Base-by-base conservation (phyloP, 37 sponge, comb jelly and placozoan species). In the Oscarella lobularis region DNA sequence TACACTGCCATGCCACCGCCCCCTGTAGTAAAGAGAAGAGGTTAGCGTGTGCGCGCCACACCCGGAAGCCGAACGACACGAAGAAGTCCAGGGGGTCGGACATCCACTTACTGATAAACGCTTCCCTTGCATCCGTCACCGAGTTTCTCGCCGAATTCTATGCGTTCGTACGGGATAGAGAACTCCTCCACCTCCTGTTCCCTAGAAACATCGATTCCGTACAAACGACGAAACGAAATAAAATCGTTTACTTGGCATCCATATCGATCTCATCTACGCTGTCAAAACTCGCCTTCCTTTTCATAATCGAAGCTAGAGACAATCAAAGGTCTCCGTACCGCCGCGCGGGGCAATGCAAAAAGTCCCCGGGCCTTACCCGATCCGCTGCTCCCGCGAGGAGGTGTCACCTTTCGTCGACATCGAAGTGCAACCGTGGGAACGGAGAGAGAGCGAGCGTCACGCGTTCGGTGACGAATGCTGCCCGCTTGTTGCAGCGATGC, bases 1-100 rank as follows among this genome's bases (percentile, higher is more conserved):
- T 27, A 87, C 83, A 33, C 37, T 72, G 0, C 87, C 87, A 39
- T 87, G 87, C 87, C 87, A 87, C 39, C 82, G 74, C 1, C 83
- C 87, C 72, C 87, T 87, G 75, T 2, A 77, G 29, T 29, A n/a
- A n/a, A n/a, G n/a, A n/a, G n/a, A n/a, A n/a, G n/a, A n/a, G n/a
- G n/a, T n/a, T n/a, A n/a, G n/a, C n/a, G n/a, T n/a, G n/a, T n/a
- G n/a, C n/a, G n/a, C n/a, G n/a, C n/a, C n/a, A n/a, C n/a, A n/a
- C n/a, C n/a, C n/a, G n/a, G n/a, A n/a, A n/a, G n/a, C n/a, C n/a
- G n/a, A n/a, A n/a, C n/a, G n/a, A n/a, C n/a, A n/a, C n/a, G n/a
- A n/a, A n/a, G n/a, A n/a, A n/a, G n/a, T n/a, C n/a, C n/a, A n/a
- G n/a, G 60, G 60, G 20, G 14, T 27, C 60, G 14, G 20, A 48